Evolutionary conservation across 2,888 invertebrate species (phyloP).

Genomic region (Agriopis leucophaearia): DNA sequence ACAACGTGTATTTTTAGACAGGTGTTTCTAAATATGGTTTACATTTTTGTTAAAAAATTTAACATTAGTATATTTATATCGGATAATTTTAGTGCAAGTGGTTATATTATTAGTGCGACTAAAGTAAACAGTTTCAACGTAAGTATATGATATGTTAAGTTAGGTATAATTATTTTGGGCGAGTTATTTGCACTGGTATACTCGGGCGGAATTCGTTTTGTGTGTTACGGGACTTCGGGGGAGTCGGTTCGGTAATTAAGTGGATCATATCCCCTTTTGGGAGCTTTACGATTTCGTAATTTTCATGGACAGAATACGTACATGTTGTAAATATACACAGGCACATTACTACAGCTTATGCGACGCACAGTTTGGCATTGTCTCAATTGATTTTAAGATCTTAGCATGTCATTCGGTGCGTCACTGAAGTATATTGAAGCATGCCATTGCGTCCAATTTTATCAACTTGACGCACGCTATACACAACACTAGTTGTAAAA

Average conservation of each 20-base stretch:
- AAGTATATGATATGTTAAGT: slow-evolving; percentile 9
- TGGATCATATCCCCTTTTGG: slow-evolving; percentile 4
- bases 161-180: slow-evolving; percentile 3
- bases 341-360: background rate
- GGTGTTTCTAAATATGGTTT: background rate
- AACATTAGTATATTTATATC: background rate
- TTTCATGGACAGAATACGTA: background rate
- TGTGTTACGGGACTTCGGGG: background rate
- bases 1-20: background rate
- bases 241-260: slow-evolving; percentile 4
- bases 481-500: too few species aligned
- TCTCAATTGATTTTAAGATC: slow-evolving; percentile 18
- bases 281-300: background rate
- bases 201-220: slow-evolving; percentile 6
- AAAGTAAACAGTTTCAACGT: slow-evolving; percentile 3
- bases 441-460: slow-evolving; percentile 12
- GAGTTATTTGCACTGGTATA: background rate
- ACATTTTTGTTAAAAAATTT: background rate
- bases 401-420: slow-evolving; percentile 9
- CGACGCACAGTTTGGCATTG: slow-evolving; percentile 25
- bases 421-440: slow-evolving; percentile 7
- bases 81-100: background rate
- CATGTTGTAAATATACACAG: background rate
- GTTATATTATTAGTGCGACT: too few species aligned
- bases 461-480: slow-evolving; percentile 11